Percentiles rank a stretch among this genome's conserved stretches.
phyloP scores from a whole-genome alignment of 2,797 vertebrate species.

The Acanthopagrus latus region DNA sequence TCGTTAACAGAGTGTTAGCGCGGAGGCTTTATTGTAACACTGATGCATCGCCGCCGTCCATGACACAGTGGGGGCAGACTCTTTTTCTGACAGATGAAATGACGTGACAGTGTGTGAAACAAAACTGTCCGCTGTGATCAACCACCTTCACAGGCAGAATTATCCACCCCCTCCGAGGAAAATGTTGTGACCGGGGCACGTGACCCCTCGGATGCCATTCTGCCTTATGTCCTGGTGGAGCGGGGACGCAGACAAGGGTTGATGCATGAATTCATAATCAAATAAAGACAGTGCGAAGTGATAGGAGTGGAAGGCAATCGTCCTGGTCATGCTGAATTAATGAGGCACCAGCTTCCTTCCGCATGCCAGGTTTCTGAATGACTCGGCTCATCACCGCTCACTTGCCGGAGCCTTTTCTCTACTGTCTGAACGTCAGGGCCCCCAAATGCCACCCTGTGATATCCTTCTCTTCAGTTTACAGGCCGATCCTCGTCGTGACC shows the following conservation, averaged over 20 bases:
- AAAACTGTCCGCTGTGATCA: constrained; percentile 72
- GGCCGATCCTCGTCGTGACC: constrained; percentile 47
- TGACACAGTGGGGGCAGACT: constrained; percentile 7
- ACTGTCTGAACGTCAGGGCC: neutral
- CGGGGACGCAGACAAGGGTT: constrained; percentile 52
- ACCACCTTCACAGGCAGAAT: constrained; percentile 58
- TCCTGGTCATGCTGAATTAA: constrained; percentile 70
- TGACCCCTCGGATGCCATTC: constrained; percentile 48
- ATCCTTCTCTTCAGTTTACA: constrained; percentile 6
- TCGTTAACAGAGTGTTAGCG: constrained; percentile 9
- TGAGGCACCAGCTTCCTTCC: constrained; percentile 59
- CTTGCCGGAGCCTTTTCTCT: constrained; percentile 25
- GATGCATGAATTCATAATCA: constrained; percentile 78
- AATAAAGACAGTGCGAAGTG: constrained; percentile 71
- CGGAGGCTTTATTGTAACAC: constrained; percentile 8
- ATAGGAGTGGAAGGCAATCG: constrained; percentile 66
- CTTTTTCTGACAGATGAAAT: constrained; percentile 65
- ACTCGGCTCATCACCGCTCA: constrained; percentile 59
- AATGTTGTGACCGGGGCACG: constrained; percentile 47
- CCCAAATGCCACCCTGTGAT: neutral
- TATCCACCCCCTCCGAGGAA: constrained; percentile 42
- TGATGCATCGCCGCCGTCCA: constrained; percentile 3
- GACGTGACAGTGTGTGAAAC: constrained; percentile 71
- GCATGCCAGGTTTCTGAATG: constrained; percentile 63
- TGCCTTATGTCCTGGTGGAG: constrained; percentile 39